Conservation (phyloP, 2,797 vertebrate genomes). For the Morelia viridis region DNA sequence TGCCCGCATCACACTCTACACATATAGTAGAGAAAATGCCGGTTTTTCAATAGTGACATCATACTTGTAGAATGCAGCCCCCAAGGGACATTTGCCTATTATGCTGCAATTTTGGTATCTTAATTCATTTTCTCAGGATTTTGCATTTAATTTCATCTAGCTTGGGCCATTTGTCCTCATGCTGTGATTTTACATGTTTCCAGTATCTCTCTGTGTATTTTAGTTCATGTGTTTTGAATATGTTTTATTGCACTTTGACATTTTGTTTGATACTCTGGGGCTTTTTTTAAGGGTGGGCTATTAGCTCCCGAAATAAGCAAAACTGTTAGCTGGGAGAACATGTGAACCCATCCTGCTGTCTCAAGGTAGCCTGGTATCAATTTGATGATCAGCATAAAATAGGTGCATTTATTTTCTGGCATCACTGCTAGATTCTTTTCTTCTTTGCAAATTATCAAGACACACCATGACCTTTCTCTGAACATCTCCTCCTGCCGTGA, state of each 20-base stretch:
- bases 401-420: background rate
- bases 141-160: background rate
- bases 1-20: background rate
- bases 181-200: background rate
- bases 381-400: background rate
- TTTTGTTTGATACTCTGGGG: background rate
- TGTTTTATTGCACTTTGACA: background rate
- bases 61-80: background rate
- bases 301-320: background rate
- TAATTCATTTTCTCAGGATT: background rate
- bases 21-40: background rate
- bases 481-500: conserved; percentile 14
- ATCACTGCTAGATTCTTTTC: background rate
- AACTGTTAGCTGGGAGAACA: background rate
- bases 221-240: background rate
- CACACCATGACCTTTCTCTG: conserved; percentile 19
- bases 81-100: background rate
- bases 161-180: background rate
- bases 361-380: background rate
- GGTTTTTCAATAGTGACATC: background rate
- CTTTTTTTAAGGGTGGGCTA: background rate
- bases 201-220: background rate
- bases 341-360: background rate
- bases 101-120: background rate
- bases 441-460: conserved; percentile 17